Evolutionary conservation across 2,888 invertebrate genomes (phyloP).

Genomic region (Pollenia amentaria): DNA sequence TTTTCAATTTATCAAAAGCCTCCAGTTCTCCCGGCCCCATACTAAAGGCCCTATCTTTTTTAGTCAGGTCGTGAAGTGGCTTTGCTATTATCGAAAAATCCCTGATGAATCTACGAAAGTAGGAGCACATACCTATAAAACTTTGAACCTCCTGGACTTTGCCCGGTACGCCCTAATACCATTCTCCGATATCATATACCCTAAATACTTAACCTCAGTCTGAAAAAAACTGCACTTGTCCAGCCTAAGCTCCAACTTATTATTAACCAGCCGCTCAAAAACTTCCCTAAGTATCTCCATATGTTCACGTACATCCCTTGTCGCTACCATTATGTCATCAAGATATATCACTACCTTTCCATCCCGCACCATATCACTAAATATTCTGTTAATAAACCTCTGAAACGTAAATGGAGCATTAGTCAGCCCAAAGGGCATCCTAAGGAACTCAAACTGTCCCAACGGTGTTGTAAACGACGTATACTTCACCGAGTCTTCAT

Average conservation of each 20-base stretch:
- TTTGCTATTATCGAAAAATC: slow-evolving; percentile 52
- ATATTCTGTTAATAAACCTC: slow-evolving; percentile 30
- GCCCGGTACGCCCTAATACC: neutral
- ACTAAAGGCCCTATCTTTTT: slow-evolving; percentile 64
- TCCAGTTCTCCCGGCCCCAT: slow-evolving; percentile 61
- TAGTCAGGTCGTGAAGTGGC: slow-evolving; percentile 50
- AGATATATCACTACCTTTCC: slow-evolving; percentile 71
- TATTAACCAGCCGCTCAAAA: too few relatives aligned
- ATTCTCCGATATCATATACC: too few relatives aligned
- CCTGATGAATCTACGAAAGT: slow-evolving; percentile 60
- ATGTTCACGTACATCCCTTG: too few relatives aligned
- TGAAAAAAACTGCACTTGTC: too few relatives aligned
- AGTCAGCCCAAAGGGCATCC: slow-evolving; percentile 61
- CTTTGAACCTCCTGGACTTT: slow-evolving; percentile 49
- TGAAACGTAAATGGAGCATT: slow-evolving; percentile 33
- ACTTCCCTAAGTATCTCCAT: too few relatives aligned
- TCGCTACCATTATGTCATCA: neutral
- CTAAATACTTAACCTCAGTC: too few relatives aligned
- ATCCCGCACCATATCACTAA: slow-evolving; percentile 49
- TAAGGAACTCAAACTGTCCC: slow-evolving; percentile 46
- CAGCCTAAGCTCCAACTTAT: too few relatives aligned
- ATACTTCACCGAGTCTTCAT: slow-evolving; percentile 37
- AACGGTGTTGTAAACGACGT: slow-evolving; percentile 42
- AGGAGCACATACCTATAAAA: slow-evolving; percentile 60
- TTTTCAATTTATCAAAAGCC: slow-evolving; percentile 61